Evolutionary conservation across 2,113 vertebrate genomes (phyloP).

Genomic region (Arenaria interpres): DNA sequence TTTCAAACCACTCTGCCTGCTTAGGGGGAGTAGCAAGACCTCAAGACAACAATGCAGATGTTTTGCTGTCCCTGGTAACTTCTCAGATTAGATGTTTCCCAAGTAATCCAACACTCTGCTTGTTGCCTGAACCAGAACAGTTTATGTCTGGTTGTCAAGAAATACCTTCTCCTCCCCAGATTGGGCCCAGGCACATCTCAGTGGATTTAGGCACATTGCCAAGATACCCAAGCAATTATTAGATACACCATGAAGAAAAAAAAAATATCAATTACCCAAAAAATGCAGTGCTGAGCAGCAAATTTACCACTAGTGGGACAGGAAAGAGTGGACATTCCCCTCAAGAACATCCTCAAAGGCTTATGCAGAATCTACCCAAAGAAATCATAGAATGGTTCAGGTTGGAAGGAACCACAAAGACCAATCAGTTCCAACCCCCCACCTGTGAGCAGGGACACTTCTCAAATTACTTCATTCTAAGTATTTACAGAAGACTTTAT

Average conservation of each 20-base stretch:
- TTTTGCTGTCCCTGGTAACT: not conserved
- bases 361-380: not conserved
- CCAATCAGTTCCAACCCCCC: no score
- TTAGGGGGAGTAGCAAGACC: not conserved
- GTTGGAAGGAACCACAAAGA: no score
- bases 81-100: not conserved
- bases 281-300: not conserved
- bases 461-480: not conserved
- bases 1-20: not conserved
- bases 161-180: not conserved
- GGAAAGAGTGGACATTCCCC: not conserved
- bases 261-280: not conserved
- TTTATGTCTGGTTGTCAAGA: not conserved
- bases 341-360: not conserved
- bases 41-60: not conserved
- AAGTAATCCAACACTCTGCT: not conserved
- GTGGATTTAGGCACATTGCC: no score
- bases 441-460: not conserved
- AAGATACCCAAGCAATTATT: rapidly evolving
- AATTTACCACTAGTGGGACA: not conserved
- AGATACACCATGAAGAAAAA: not conserved
- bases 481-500: not conserved
- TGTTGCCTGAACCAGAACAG: not conserved
- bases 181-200: not conserved
- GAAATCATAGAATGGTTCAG: not conserved